These are phyloP conservation scores for Squalus acanthias DNA, from an alignment of 2,797 vertebrate genomes.

Conservation along the genomic window DNA sequence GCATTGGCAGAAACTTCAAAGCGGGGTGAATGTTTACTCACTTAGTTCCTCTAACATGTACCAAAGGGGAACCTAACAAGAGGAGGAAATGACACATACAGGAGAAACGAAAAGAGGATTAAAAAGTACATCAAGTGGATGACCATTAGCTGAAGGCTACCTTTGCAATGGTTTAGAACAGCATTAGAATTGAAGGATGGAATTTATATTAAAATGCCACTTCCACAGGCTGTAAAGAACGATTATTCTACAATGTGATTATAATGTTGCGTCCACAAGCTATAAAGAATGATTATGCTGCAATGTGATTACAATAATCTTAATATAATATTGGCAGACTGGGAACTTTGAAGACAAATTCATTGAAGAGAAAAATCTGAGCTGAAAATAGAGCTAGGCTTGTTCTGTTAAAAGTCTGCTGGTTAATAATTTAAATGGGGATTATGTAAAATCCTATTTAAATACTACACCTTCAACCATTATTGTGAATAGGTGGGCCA, in stretches of 20 bases:
- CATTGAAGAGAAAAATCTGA: not conserved
- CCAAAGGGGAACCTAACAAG: not conserved
- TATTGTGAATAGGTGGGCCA: not conserved
- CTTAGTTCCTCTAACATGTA: not conserved
- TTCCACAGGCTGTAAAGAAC: slow-evolving; percentile 19
- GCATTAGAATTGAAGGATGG: not conserved
- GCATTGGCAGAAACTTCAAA: not conserved
- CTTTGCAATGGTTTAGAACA: not conserved
- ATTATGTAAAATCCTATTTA: slow-evolving; percentile 54
- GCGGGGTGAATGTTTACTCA: too few relatives aligned
- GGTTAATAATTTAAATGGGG: slow-evolving; percentile 57
- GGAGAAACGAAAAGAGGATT: not conserved
- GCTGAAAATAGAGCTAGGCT: not conserved
- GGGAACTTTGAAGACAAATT: slow-evolving; percentile 18
- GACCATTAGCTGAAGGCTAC: slow-evolving; percentile 15
- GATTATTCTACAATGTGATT: slow-evolving; percentile 34
- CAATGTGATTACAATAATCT: slow-evolving; percentile 2
- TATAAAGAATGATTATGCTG: slow-evolving; percentile 29
- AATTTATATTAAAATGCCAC: slow-evolving; percentile 19
- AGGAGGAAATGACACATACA: not conserved
- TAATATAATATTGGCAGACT: slow-evolving; percentile 15
- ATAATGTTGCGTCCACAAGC: not conserved
- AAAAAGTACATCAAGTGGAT: not conserved
- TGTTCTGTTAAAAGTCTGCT: slow-evolving; percentile 46
- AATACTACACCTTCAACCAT: slow-evolving; percentile 48